Percentiles rank a stretch among this genome's conserved stretches.
Conservation (phyloP, 2,113 vertebrate species). For the Atherinomorus stipes region DNA sequence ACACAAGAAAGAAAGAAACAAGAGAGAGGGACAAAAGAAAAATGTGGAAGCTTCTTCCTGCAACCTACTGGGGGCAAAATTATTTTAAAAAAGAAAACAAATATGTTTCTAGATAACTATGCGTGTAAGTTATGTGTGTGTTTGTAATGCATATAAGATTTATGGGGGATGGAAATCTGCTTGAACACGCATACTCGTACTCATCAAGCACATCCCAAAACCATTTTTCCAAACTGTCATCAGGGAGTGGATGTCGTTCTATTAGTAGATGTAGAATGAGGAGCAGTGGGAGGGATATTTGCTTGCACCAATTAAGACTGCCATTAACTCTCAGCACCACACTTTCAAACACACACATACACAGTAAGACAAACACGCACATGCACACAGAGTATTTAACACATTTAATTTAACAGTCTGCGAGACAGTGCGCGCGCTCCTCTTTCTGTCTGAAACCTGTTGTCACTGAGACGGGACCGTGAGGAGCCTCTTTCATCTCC, state of each 20-base stretch:
- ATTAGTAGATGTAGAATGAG: slow-evolving; percentile 69
- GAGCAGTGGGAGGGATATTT: slow-evolving; percentile 64
- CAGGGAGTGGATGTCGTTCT: slow-evolving; percentile 63
- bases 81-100: too few species aligned
- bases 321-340: slow-evolving; percentile 59
- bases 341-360: slow-evolving; percentile 2
- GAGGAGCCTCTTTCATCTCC: slow-evolving; percentile 35
- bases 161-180: slow-evolving; percentile 3
- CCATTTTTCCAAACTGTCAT: slow-evolving; percentile 41
- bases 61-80: too few species aligned
- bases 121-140: not conserved
- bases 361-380: not conserved
- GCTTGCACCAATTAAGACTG: slow-evolving; percentile 68
- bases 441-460: slow-evolving; percentile 57
- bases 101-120: not conserved
- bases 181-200: not conserved
- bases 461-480: slow-evolving; percentile 38
- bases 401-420: slow-evolving; percentile 58
- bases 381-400: slow-evolving; percentile 37
- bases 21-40: too few species aligned
- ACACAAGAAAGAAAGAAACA: not conserved
- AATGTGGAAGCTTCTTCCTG: too few species aligned
- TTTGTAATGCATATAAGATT: not conserved
- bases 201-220: slow-evolving; percentile 35
- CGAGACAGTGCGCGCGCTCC: slow-evolving; percentile 36